Evolutionary conservation across 2,113 vertebrate species (phyloP), one percentile per base, ranked within the genome.

Genomic region (Hucho hucho): DNA sequence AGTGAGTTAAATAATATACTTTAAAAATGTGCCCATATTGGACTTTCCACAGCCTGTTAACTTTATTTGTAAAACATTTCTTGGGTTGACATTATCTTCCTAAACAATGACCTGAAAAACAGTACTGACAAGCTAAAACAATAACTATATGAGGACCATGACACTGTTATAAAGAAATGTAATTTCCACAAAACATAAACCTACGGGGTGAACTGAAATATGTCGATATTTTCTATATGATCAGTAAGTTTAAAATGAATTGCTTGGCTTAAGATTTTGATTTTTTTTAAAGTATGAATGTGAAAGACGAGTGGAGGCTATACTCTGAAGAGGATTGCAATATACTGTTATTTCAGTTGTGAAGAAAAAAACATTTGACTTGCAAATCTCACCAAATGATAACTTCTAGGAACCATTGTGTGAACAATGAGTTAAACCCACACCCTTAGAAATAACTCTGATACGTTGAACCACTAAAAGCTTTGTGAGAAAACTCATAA

Each of bases 41-140:
- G 79, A 83, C 79, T 82, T 81, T 89, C 81, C 76, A 79, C 75
- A 43, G 37, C 37, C 37, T 43, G n/a, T 86, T 79, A 78, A 63
- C 80, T 82, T 70, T 69, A 82, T 70, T 63, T 79, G 29, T 64
- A 28, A 79, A 84, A 79, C 74, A 77, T 77, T 61, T 77, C 80
- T 89, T 24, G 22, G 25, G 73, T 75, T 79, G 79, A 80, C 67
- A 77, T 66, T 79, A 53, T 76, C 63, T 20, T 32, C 37, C n/a
- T 32, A 16, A 65, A 64, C 65, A 82, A 28, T 66, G 67, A 77
- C 77, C 22, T 25, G 9, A 77, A 87, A 79, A 75, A 74, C 82
- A 84, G 82, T 86, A 79, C 69, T 29, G 24, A 75, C 72, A 81
- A 69, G 69, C 68, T 69, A 49, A 84, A 78, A 74, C 66, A 25